A percentile compares a stretch with the other conserved stretches of the same genome.
Conservation (phyloP, 2,797 vertebrate genomes). For the Rallus crepitans region DNA sequence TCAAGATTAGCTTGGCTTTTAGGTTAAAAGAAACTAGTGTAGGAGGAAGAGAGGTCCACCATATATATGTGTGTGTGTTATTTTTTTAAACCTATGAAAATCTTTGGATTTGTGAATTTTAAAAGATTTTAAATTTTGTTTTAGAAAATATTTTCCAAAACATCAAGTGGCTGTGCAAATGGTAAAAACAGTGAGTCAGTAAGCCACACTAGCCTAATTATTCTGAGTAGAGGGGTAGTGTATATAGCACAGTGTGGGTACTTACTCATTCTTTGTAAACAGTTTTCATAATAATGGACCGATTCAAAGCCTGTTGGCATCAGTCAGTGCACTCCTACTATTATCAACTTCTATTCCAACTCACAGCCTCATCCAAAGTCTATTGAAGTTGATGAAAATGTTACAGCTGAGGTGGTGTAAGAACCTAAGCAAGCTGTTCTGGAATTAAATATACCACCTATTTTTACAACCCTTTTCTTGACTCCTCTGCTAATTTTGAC, state of each 20-base stretch:
- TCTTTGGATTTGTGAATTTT: not conserved
- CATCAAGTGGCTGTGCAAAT: not conserved
- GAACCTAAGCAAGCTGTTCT: not conserved
- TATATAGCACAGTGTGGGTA: not conserved
- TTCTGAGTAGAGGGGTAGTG: not conserved
- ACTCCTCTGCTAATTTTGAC: not conserved
- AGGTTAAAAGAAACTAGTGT: conserved; percentile 41
- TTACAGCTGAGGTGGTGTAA: not conserved
- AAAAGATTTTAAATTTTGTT: not conserved
- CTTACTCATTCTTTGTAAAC: not conserved
- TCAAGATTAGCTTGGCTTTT: not conserved
- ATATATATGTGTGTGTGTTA: not conserved
- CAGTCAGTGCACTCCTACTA: not conserved
- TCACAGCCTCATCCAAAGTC: not conserved
- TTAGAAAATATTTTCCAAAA: not conserved
- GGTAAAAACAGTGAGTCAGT: not conserved
- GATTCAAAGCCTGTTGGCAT: not conserved
- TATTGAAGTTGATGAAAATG: not conserved
- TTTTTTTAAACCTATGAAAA: not conserved
- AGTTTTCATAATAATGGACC: conserved; percentile 7
- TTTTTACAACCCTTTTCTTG: not conserved
- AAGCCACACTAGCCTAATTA: not conserved
- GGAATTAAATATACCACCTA: not conserved
- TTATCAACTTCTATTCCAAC: conserved; percentile 7
- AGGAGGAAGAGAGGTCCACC: conserved; percentile 13